These are phyloP conservation scores for Betta splendens DNA, from an alignment of 2,797 vertebrate genomes.

Conservation along the genomic window DNA sequence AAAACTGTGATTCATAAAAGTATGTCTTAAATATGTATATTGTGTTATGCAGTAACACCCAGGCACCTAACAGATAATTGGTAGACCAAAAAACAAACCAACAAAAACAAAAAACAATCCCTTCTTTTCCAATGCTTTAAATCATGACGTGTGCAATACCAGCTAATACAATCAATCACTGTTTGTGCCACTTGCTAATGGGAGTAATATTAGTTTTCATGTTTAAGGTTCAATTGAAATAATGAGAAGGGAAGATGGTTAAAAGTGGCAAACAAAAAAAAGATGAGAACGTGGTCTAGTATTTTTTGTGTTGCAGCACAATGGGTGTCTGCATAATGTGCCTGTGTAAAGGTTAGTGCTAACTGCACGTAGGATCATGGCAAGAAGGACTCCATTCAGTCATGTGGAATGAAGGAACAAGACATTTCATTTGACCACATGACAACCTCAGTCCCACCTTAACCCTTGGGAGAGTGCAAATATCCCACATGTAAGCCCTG, in stretches of 20 bases:
- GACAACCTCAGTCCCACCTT: slow-evolving; percentile 88
- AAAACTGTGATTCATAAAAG: slow-evolving; percentile 66
- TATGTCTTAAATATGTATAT: slow-evolving; percentile 74
- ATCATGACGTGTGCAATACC: slow-evolving; percentile 85
- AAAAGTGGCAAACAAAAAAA: slow-evolving; percentile 73
- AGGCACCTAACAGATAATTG: slow-evolving; percentile 81
- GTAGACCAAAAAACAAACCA: slow-evolving; percentile 16
- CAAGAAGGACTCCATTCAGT: slow-evolving; percentile 91
- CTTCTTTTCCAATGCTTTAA: slow-evolving; percentile 78
- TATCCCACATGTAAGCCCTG: slow-evolving; percentile 77
- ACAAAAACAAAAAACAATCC: slow-evolving; percentile 32
- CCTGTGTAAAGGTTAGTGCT: slow-evolving; percentile 90
- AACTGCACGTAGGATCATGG: slow-evolving; percentile 90
- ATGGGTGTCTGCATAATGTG: slow-evolving; percentile 89
- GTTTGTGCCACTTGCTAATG: slow-evolving; percentile 65
- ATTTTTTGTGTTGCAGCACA: slow-evolving; percentile 88
- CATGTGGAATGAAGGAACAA: slow-evolving; percentile 93
- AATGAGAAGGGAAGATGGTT: slow-evolving; percentile 58
- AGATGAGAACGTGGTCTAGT: slow-evolving; percentile 86
- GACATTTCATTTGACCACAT: slow-evolving; percentile 86
- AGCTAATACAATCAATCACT: slow-evolving; percentile 85
- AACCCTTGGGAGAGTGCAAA: slow-evolving; percentile 89
- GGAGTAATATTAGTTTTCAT: slow-evolving; percentile 49
- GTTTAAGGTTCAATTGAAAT: slow-evolving; percentile 79
- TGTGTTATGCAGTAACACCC: slow-evolving; percentile 77